A percentile compares a stretch with the other conserved stretches of the same genome.
Conservation (phyloP, 37 sponge, comb jelly and placozoan species). For the Crambe crambe region DNA sequence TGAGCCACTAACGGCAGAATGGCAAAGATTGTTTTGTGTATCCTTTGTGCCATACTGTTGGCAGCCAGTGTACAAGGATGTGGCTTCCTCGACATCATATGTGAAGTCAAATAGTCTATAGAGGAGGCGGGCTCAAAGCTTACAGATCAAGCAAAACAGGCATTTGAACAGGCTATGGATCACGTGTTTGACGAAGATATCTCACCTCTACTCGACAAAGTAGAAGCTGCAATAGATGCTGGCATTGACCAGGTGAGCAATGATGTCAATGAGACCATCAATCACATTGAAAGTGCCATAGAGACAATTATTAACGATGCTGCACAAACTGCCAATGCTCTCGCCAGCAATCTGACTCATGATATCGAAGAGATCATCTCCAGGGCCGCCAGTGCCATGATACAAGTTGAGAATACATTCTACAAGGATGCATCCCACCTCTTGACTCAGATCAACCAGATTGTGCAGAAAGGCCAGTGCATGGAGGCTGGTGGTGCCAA, state of each 20-base stretch:
- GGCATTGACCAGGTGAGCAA: conserved; percentile 1
- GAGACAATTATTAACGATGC: conserved; percentile 12
- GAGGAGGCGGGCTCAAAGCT: conserved; percentile 1
- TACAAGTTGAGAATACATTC: not conserved
- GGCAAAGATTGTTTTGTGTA: too few relatives aligned
- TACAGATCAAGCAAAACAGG: not conserved
- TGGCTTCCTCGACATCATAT: not conserved
- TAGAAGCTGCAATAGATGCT: conserved; percentile 8
- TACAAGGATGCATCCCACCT: conserved; percentile 3
- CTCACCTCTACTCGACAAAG: conserved; percentile 13
- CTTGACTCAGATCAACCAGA: too few relatives aligned
- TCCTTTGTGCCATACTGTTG: too few relatives aligned
- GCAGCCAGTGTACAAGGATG: conserved; percentile 6
- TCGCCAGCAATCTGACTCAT: conserved; percentile 9
- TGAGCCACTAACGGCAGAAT: too few relatives aligned
- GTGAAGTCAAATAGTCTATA: not conserved
- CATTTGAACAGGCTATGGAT: conserved; percentile 14
- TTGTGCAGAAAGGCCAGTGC: too few relatives aligned
- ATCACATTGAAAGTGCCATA: conserved; percentile 13
- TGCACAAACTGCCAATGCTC: conserved; percentile 12
- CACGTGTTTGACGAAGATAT: conserved; percentile 11
- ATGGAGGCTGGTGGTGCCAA: too few relatives aligned
- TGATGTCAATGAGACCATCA: conserved; percentile 12
- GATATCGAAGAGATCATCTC: conserved; percentile 2
- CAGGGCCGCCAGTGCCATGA: conserved; percentile 11